Percentiles rank a stretch among this genome's conserved stretches.
These are phyloP conservation scores for Nymphalis c-album DNA, from an alignment of 2,888 invertebrate genomes.

Conservation along the genomic window DNA sequence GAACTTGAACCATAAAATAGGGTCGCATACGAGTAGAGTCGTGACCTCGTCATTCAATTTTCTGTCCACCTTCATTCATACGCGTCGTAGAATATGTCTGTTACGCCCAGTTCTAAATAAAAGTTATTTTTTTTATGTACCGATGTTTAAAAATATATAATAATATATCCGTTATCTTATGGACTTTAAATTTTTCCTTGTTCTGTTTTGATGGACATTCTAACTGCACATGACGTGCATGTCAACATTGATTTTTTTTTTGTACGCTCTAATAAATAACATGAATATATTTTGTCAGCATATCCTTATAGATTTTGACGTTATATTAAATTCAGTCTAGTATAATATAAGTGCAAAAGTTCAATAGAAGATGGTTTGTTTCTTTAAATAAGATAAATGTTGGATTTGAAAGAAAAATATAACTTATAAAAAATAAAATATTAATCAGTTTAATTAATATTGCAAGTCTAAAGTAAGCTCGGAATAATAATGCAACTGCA, in stretches of 20 bases:
- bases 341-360: too few species aligned
- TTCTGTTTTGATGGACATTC: slow-evolving; percentile 26
- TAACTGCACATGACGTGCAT: slow-evolving; percentile 34
- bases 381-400: too few species aligned
- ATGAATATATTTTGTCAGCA: not conserved
- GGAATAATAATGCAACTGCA: too few species aligned
- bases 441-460: too few species aligned
- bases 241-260: slow-evolving; percentile 9
- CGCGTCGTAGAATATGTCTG: slow-evolving; percentile 27
- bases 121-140: not conserved
- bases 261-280: not conserved
- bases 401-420: too few species aligned
- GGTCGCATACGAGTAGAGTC: slow-evolving; percentile 59
- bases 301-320: not conserved
- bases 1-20: slow-evolving; percentile 59
- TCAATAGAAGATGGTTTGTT: too few species aligned
- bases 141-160: slow-evolving; percentile 8
- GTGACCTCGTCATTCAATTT: slow-evolving; percentile 54
- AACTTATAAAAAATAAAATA: too few species aligned
- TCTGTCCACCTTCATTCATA: slow-evolving; percentile 45
- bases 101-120: slow-evolving; percentile 16
- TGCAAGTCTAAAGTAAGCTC: too few species aligned
- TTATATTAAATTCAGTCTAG: not conserved
- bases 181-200: not conserved
- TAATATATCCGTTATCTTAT: slow-evolving; percentile 1